Evolutionary conservation across 2,797 vertebrate species (phyloP).

Genomic region (Sebastes vulpes): DNA sequence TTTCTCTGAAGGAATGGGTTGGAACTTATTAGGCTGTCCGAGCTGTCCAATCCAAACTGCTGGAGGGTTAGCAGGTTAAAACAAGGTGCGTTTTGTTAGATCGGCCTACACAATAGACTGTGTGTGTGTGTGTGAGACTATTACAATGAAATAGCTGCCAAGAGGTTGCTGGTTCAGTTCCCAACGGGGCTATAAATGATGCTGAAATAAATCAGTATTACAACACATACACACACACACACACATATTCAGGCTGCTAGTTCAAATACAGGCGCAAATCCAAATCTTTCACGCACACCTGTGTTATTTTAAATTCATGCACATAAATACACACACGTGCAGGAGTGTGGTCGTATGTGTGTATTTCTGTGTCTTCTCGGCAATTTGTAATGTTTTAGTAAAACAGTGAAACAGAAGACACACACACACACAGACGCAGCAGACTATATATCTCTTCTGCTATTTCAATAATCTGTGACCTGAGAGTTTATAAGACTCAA

Average conservation of each 20-base stretch:
- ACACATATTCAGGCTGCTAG: slow-evolving; percentile 1
- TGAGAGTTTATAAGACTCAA: slow-evolving; percentile 82
- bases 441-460: slow-evolving; percentile 75
- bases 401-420: slow-evolving; percentile 54
- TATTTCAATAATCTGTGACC: slow-evolving; percentile 84
- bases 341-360: slow-evolving; percentile 10
- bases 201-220: slow-evolving; percentile 62
- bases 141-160: slow-evolving; percentile 37
- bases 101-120: slow-evolving; percentile 31
- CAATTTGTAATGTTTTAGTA: slow-evolving; percentile 32
- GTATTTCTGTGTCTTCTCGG: slow-evolving; percentile 17
- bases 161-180: slow-evolving; percentile 52
- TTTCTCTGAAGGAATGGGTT: neutral
- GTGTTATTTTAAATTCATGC: slow-evolving; percentile 7
- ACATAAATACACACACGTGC: neutral
- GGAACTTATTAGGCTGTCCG: slow-evolving; percentile 3
- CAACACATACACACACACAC: neutral
- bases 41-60: neutral
- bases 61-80: slow-evolving; percentile 38
- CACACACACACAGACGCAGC: slow-evolving; percentile 33
- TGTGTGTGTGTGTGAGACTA: slow-evolving; percentile 24
- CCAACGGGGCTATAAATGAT: slow-evolving; percentile 51
- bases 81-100: slow-evolving; percentile 29
- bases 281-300: neutral
- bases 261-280: neutral